Conservation (phyloP, 1,140 invertebrate genomes). For the Penaeus indicus region DNA sequence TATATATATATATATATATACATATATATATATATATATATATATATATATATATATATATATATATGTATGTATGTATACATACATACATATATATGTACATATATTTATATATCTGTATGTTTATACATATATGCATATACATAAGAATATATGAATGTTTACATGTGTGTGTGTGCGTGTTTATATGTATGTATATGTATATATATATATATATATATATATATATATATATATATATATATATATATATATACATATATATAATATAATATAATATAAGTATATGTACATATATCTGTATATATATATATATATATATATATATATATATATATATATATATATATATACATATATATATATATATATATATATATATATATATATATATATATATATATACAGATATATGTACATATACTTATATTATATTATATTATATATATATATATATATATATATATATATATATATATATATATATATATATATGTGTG, state of each 20-base stretch:
- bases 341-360: background rate
- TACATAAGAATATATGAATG: conserved; percentile 10
- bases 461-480: too few species aligned
- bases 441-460: too few species aligned
- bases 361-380: background rate
- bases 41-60: background rate
- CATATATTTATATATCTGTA: background rate
- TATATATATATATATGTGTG: too few species aligned
- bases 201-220: conserved; percentile 17
- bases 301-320: too few species aligned
- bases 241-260: too few species aligned
- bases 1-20: conserved; percentile 38
- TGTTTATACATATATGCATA: conserved; percentile 16
- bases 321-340: background rate
- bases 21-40: background rate
- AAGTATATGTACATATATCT: background rate
- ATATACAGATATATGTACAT: too few species aligned
- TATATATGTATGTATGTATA: conserved; percentile 9
- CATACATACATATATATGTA: background rate
- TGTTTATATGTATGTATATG: background rate
- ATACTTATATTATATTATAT: too few species aligned
- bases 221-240: background rate
- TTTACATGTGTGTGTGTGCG: background rate
- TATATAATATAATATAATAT: background rate
- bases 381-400: background rate